phyloP scores from a whole-genome alignment of 2,888 invertebrate genomes.

The Anorthoa munda region DNA sequence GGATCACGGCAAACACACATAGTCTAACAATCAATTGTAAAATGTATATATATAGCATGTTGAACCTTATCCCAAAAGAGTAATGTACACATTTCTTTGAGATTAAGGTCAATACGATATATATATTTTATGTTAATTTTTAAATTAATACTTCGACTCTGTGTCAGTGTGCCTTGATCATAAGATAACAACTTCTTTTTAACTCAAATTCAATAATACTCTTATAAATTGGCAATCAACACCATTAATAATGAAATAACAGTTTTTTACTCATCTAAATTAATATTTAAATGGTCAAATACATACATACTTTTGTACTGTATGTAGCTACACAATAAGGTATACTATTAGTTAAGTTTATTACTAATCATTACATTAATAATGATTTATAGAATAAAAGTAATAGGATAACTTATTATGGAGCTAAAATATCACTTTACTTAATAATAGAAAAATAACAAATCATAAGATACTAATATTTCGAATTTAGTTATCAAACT shows the following conservation, averaged over 20 bases:
- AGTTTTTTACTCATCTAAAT: conserved; percentile 48
- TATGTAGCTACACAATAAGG: conserved; percentile 23
- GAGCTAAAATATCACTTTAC: conserved; percentile 2
- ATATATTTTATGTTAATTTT: no score
- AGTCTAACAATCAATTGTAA: no score
- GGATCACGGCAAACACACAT: no score
- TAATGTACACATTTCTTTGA: not conserved
- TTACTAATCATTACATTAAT: conserved; percentile 41
- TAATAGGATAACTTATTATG: conserved; percentile 29
- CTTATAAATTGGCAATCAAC: conserved; percentile 50
- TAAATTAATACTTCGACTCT: not conserved
- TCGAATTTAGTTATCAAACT: conserved; percentile 9
- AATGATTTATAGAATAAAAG: conserved; percentile 37
- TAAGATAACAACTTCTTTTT: not conserved
- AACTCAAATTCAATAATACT: conserved; percentile 13
- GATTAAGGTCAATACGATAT: not conserved
- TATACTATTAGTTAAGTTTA: conserved; percentile 27
- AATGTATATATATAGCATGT: not conserved
- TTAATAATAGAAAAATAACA: conserved; percentile 23
- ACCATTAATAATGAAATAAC: conserved; percentile 34
- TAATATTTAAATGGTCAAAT: conserved; percentile 53
- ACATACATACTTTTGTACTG: conserved; percentile 7
- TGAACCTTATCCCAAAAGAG: not conserved
- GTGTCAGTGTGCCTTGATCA: not conserved
- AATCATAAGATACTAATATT: not conserved